Conservation (phyloP, 2,797 vertebrate species). For the Lemur catta region DNA sequence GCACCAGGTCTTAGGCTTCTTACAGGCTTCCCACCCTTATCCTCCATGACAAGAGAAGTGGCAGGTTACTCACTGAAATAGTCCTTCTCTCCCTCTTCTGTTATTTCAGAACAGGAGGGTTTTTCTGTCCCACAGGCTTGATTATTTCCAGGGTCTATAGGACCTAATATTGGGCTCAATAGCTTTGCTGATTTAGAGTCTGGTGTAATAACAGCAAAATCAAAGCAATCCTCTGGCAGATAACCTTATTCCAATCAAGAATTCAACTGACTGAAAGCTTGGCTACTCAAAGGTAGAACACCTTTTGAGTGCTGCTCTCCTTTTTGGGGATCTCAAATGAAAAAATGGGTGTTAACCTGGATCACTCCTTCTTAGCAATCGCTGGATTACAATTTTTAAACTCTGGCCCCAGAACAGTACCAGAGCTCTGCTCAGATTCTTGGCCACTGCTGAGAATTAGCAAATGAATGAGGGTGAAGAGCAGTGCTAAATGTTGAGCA, state of each 20-base stretch:
- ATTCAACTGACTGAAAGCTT: background rate
- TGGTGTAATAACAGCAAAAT: background rate
- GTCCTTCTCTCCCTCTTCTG: background rate
- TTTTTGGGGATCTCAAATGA: background rate
- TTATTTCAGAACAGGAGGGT: background rate
- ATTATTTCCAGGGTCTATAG: background rate
- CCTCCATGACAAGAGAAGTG: background rate
- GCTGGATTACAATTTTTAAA: background rate
- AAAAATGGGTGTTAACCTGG: background rate
- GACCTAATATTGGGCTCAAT: background rate
- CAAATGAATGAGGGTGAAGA: background rate
- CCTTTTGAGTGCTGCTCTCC: background rate
- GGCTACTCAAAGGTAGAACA: background rate
- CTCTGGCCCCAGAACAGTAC: background rate
- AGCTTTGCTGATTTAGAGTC: background rate
- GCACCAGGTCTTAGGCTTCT: background rate
- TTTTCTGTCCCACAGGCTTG: background rate
- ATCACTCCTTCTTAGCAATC: background rate
- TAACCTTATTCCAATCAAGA: background rate
- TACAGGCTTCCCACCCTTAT: background rate
- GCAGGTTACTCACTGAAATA: background rate
- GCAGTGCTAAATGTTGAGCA: background rate
- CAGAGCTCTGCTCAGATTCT: background rate
- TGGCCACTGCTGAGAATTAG: background rate
- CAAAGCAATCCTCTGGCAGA: background rate